Evolutionary conservation across 2,113 vertebrate species (phyloP).

Genomic region (Calonectris borealis): DNA sequence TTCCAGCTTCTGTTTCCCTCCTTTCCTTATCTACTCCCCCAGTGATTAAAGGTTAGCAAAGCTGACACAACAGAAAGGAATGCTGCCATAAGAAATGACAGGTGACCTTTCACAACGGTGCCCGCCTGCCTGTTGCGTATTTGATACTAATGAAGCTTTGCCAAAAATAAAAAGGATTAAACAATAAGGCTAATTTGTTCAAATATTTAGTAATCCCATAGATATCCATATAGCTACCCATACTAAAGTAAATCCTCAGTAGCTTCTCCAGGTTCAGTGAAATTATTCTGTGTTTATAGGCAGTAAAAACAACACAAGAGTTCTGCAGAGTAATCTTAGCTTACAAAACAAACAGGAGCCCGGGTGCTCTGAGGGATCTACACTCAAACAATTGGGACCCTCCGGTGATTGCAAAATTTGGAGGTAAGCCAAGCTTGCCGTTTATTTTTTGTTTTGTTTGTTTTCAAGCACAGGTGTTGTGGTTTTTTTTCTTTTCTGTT

Average conservation of each 20-base stretch:
- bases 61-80: neutral
- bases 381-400: neutral
- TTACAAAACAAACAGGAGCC: conserved; percentile 12
- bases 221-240: neutral
- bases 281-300: neutral
- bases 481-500: neutral
- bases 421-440: neutral
- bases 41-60: conserved; percentile 16
- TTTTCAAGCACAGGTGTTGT: conserved; percentile 7
- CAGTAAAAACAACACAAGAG: neutral
- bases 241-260: neutral
- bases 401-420: neutral
- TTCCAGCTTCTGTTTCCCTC: neutral
- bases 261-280: neutral
- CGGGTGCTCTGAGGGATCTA: neutral
- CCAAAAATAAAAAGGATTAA: conserved; percentile 1
- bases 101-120: conserved; percentile 18
- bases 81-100: neutral
- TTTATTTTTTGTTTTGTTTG: neutral
- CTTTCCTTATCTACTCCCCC: neutral
- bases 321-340: neutral
- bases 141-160: conserved; percentile 14
- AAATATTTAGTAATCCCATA: neutral
- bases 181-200: neutral
- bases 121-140: neutral